phyloP scores from a whole-genome alignment of 2,888 invertebrate species.

The Metacarcinus magister region DNA sequence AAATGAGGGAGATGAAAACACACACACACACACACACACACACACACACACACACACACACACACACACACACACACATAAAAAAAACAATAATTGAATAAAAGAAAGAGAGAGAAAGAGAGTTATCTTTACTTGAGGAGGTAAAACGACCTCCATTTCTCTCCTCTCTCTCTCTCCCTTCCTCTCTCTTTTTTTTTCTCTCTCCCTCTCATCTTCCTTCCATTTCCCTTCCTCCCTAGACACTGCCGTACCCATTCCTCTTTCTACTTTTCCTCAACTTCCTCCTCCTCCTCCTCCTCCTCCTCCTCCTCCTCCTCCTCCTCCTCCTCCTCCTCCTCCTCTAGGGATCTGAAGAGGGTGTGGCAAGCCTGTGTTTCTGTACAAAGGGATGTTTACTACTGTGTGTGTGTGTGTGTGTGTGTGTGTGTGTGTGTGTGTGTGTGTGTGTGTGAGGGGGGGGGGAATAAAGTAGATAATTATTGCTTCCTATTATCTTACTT shows the following conservation, averaged over 20 bases:
- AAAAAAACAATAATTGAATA: neutral
- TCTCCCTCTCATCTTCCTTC: neutral
- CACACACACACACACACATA: neutral
- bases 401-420: neutral
- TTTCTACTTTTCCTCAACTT: neutral
- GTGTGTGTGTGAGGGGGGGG: neutral
- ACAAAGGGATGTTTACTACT: neutral
- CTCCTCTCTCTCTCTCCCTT: slow-evolving; percentile 64
- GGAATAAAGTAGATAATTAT: slow-evolving; percentile 30
- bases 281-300: neutral
- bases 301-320: slow-evolving; percentile 39
- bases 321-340: neutral
- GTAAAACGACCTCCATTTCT: neutral
- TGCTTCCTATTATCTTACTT: slow-evolving; percentile 33
- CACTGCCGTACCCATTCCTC: too few relatives aligned
- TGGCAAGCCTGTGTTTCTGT: neutral
- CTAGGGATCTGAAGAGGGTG: neutral
- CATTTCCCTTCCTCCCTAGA: too few relatives aligned
- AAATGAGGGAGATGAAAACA: neutral
- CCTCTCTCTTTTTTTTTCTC: slow-evolving; percentile 29
- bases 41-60: neutral
- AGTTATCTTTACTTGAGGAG: neutral
- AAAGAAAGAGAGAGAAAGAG: neutral
- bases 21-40: neutral
- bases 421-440: slow-evolving; percentile 26